Base-by-base conservation (phyloP, 2,888 invertebrate species). In the Balanococcus diminutus region DNA sequence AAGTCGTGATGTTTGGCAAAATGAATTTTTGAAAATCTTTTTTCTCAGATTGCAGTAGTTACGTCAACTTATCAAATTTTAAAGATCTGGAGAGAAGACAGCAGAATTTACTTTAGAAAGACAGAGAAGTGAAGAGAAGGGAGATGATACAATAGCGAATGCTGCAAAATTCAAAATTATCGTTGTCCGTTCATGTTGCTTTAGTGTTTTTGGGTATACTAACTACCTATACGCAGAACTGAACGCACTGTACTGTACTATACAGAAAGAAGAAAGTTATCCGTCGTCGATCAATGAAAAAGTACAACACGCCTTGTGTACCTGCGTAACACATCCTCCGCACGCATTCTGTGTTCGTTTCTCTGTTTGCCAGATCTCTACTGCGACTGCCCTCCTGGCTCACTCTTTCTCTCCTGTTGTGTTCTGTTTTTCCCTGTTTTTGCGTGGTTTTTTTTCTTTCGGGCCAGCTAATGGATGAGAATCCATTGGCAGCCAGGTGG, bases 271-370 rank as follows among this genome's bases (percentile, higher is more conserved):
- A 56, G 56, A 56, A 56, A 56, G 56, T 56, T 56, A 56, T 56
- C 56, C 56, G 56, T 56, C 56, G 56, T 56, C 56, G 56, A 56
- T 56, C 56, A 56, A 56, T 56, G 56, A 56, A 56, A 56, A 56
- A 56, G 56, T 56, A 56, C 56, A 56, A 56, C 56, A n/a, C 11
- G 56, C 56, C 22, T 56, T 56, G 56, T 56, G 56, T 56, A 56
- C 56, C 56, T 56, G 56, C 56, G 56, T 56, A 56, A 56, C 56
- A 56, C 56, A 56, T 56, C 56, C 56, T 56, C 56, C 56, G 56
- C 56, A 56, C 56, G 56, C 56, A 22, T 56, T 56, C 56, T 56
- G 22, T 56, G 46, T 56, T 19, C 56, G 22, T 56, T 22, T 56
- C 22, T 56, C 56, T 56, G 56, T 56, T 56, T 56, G 56, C 56